Evolutionary conservation across 2,888 invertebrate genomes (phyloP), one percentile per base, ranked within the genome.

Genomic region (Tachina fera): DNA sequence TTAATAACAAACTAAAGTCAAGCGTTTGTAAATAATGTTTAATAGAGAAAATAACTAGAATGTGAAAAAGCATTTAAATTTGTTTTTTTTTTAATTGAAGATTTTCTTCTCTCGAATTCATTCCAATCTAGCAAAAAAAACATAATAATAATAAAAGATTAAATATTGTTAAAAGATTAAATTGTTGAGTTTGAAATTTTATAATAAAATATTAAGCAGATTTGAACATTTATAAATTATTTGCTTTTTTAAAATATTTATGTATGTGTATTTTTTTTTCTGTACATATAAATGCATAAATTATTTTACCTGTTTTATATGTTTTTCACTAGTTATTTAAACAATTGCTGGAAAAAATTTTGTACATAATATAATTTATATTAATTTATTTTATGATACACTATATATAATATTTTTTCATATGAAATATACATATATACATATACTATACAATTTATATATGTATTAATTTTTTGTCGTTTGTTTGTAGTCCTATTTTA

Each of bases 241-340:
- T 31, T 31, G 31, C 31, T 31, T 31, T 31, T 31, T 31, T 31
- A 6, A 63, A 56, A 43, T 16, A 67, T 74, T 60, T 60, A 11
- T 49, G 6, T 60, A 3, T 9, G 45, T 63, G 22, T 51, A 19
- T n/a, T 11, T 58, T 58, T 49, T 11, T 39, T 39, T 1, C 10
- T 41, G 11, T 51, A 43, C 81, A 75, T 3, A 47, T 22, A 78
- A 75, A 71, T 78, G 19, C 75, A 86, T 79, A 83, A 86, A 76
- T 86, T 86, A 76, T 49, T 75, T 85, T 82, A 85, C 85, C 85
- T 85, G 85, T 82, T 86, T 86, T 80, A 51, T 76, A 51, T 70
- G 61, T 67, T 67, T 74, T 63, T 49, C 71, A 63, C 19, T 39
- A 71, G 61, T 58, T 53, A 19, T 63, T 65, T 79, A 6, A 58